Evolutionary conservation across 2,888 invertebrate species (phyloP).

Genomic region (Phyllotreta striolata): DNA sequence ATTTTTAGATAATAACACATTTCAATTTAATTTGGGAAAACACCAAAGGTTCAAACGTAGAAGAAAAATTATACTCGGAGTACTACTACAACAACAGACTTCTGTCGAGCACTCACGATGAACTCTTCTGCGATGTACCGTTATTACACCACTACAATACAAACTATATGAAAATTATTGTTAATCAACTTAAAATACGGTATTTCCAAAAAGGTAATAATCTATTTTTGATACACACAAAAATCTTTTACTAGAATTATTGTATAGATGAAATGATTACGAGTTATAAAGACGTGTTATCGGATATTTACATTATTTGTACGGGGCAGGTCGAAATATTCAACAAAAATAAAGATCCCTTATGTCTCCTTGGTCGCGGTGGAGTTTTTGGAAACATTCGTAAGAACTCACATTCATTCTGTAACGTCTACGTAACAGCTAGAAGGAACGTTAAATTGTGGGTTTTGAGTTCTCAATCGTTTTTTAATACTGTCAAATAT

Average conservation of each 20-base stretch:
- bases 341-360: constrained; percentile 16
- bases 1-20: constrained; percentile 32
- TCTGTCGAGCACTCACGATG: constrained; percentile 20
- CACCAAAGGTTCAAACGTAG: constrained; percentile 22
- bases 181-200: constrained; percentile 24
- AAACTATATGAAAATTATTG: constrained; percentile 28
- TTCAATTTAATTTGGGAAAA: constrained; percentile 31
- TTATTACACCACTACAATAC: constrained; percentile 28
- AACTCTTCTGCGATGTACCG: constrained; percentile 24
- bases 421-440: constrained; percentile 28
- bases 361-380: constrained; percentile 30
- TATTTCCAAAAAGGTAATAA: constrained; percentile 35
- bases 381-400: constrained; percentile 37
- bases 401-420: constrained; percentile 9
- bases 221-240: not conserved
- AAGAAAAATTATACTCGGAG: constrained; percentile 7
- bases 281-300: constrained; percentile 34
- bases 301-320: constrained; percentile 33
- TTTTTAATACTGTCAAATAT: constrained; percentile 28
- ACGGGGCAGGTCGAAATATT: constrained; percentile 37
- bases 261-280: constrained; percentile 36
- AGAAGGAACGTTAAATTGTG: constrained; percentile 36
- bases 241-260: constrained; percentile 1
- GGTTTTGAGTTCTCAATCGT: constrained; percentile 25
- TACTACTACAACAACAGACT: constrained; percentile 9